Conservation (phyloP, 2,797 vertebrate species). For the Pangasius sanitwongsei region DNA sequence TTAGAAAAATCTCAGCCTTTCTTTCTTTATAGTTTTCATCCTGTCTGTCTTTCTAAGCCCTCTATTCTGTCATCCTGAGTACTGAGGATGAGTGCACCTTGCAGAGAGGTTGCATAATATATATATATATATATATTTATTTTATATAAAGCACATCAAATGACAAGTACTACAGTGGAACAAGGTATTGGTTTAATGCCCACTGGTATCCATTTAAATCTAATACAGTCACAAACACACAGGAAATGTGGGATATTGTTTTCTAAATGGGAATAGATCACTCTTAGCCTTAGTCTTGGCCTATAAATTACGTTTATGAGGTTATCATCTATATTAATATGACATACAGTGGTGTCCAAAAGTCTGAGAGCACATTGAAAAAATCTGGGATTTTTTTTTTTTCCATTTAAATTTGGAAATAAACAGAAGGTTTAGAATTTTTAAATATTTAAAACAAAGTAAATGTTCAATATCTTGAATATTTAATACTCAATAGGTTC, state of each 20-base stretch:
- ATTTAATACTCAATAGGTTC: too few relatives aligned
- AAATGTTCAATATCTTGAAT: too few relatives aligned
- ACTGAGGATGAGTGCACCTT: constrained; percentile 35
- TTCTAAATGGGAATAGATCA: background rate
- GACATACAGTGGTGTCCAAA: too few relatives aligned
- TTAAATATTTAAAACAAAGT: too few relatives aligned
- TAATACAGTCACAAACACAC: background rate
- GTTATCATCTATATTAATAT: background rate
- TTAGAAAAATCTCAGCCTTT: background rate
- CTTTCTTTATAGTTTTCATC: background rate
- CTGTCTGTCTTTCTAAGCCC: background rate
- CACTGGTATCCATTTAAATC: background rate
- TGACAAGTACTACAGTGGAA: background rate
- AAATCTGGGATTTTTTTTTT: too few relatives aligned
- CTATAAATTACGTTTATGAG: background rate
- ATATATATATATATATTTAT: background rate
- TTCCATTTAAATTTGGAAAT: too few relatives aligned
- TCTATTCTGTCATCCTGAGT: background rate
- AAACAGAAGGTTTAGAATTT: too few relatives aligned
- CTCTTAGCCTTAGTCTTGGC: background rate
- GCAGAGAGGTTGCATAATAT: constrained; percentile 40
- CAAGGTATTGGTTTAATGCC: background rate
- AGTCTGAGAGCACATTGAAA: too few relatives aligned
- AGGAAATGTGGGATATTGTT: background rate
- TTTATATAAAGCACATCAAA: background rate